phyloP scores from a whole-genome alignment of 2,888 invertebrate genomes.

The Pseudococcus jackbeardsleyi region DNA sequence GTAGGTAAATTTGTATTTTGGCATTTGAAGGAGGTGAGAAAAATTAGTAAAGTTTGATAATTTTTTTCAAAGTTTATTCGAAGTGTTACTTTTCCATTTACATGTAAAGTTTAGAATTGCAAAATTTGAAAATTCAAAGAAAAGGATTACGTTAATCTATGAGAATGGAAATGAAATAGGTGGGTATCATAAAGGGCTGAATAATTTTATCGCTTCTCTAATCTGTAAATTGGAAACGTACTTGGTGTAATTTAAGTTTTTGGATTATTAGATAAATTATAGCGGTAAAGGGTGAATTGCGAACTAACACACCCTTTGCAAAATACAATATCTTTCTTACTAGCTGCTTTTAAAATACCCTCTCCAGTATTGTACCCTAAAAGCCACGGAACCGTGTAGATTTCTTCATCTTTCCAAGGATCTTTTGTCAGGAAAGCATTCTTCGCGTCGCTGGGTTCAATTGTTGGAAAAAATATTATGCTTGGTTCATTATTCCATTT shows the following conservation, averaged over 20 bases:
- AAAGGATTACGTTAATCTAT: too few relatives aligned
- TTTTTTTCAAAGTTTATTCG: too few relatives aligned
- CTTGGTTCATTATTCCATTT: constrained; percentile 36
- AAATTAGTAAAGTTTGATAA: too few relatives aligned
- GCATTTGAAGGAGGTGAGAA: too few relatives aligned
- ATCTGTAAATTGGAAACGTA: background rate
- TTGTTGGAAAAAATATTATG: constrained; percentile 23
- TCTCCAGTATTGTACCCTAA: constrained; percentile 50
- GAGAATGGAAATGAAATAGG: too few relatives aligned
- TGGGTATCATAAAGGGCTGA: background rate
- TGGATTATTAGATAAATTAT: background rate
- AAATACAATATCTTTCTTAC: background rate
- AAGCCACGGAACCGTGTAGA: constrained; percentile 43
- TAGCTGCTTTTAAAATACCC: constrained; percentile 38
- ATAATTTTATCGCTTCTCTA: background rate
- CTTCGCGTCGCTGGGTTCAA: background rate
- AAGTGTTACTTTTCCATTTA: too few relatives aligned
- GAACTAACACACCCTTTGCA: background rate
- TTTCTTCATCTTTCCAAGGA: constrained; percentile 20
- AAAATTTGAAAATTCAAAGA: too few relatives aligned
- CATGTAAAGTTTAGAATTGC: too few relatives aligned
- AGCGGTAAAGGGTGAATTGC: background rate
- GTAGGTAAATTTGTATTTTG: too few relatives aligned
- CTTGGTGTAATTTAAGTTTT: background rate
- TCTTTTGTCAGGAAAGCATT: constrained; percentile 18